phyloP scores from a whole-genome alignment of 2,888 invertebrate genomes.

The Allygus modestus region DNA sequence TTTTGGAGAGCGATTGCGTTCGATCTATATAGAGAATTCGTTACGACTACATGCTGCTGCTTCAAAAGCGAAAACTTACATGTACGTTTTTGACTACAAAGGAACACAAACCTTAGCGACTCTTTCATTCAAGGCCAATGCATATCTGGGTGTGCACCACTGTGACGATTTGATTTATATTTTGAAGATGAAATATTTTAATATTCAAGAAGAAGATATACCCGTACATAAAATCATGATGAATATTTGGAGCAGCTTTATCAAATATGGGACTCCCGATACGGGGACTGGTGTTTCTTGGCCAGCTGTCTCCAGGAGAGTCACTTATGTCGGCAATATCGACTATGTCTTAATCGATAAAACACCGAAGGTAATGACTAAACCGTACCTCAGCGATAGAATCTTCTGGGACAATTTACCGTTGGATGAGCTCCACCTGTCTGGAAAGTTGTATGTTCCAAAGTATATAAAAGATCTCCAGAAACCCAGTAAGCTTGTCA shows the following conservation, averaged over 20 bases:
- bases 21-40: slow-evolving; percentile 9
- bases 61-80: background rate
- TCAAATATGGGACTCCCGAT: slow-evolving; percentile 78
- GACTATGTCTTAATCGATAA: background rate
- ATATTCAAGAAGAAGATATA: slow-evolving; percentile 78
- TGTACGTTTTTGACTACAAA: slow-evolving; percentile 41
- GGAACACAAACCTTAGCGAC: slow-evolving; percentile 8
- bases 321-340: background rate
- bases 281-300: background rate
- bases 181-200: slow-evolving; percentile 74
- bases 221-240: slow-evolving; percentile 77
- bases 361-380: background rate
- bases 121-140: background rate
- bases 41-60: slow-evolving; percentile 30
- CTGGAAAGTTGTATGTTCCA: background rate
- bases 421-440: slow-evolving; percentile 52
- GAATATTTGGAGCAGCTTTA: slow-evolving; percentile 78
- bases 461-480: background rate
- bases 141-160: slow-evolving; percentile 42
- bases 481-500: background rate
- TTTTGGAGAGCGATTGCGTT: slow-evolving; percentile 34
- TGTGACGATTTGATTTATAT: slow-evolving; percentile 41
- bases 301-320: background rate
- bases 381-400: slow-evolving; percentile 45
- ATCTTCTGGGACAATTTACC: slow-evolving; percentile 65